Percentiles rank a stretch among this genome's conserved stretches.
These are phyloP conservation scores for Drosophila formosana DNA, from an alignment of 2,888 invertebrate species.

Conservation along the genomic window DNA sequence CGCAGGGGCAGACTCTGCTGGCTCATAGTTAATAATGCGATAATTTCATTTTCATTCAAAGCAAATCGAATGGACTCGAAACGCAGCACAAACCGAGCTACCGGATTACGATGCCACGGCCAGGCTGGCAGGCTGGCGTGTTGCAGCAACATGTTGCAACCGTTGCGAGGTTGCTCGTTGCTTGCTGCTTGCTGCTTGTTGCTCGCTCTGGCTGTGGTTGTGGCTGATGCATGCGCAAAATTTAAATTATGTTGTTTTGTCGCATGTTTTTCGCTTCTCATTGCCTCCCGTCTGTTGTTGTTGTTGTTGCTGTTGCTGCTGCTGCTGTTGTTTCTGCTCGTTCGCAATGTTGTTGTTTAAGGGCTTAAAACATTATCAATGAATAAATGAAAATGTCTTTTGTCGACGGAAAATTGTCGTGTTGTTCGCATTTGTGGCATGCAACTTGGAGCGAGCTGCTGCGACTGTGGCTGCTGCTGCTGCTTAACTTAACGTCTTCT, in stretches of 20 bases:
- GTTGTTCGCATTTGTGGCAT: conserved; percentile 44
- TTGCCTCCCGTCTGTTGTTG: conserved; percentile 50
- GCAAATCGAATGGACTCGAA: conserved; percentile 72
- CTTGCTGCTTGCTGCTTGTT: conserved; percentile 4
- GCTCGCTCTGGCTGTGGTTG: conserved; percentile 14
- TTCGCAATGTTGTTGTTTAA: conserved; percentile 41
- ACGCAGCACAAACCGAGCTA: conserved; percentile 53
- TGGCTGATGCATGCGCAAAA: conserved; percentile 76
- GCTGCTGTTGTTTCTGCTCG: conserved; percentile 24
- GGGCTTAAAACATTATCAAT: conserved; percentile 76
- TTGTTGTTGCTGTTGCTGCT: conserved; percentile 25
- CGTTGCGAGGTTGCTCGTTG: conserved; percentile 17
- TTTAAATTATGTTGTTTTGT: conserved; percentile 83
- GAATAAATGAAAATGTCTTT: conserved; percentile 83
- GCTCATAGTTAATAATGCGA: conserved; percentile 80
- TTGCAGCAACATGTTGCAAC: conserved; percentile 77
- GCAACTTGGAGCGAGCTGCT: conserved; percentile 50
- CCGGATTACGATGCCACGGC: conserved; percentile 66
- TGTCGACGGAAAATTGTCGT: conserved; percentile 70
- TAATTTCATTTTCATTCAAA: conserved; percentile 81
- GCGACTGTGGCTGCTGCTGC: conserved; percentile 47
- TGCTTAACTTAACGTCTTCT: conserved; percentile 78
- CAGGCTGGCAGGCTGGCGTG: conserved; percentile 61
- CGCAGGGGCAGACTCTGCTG: conserved; percentile 8
- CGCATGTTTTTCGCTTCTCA: conserved; percentile 77